Evolutionary conservation across 92 coral and sea anemone species (phyloP).

Genomic region (Palythoa heliodiscus): DNA sequence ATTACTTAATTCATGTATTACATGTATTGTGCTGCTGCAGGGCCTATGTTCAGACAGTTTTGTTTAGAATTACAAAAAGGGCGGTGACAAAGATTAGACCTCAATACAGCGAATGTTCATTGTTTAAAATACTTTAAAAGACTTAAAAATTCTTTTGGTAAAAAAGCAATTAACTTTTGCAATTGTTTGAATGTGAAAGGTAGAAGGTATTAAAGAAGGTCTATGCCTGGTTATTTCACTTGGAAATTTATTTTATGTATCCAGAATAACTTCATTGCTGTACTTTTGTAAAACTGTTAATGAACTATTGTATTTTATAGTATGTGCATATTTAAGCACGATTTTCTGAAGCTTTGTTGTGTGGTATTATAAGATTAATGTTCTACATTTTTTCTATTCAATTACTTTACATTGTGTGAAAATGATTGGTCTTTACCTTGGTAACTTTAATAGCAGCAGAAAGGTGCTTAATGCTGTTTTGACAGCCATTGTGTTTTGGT

Average conservation of each 20-base stretch:
- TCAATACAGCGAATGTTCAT: background rate
- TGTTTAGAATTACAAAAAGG: background rate
- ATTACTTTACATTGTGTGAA: background rate
- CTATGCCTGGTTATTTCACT: background rate
- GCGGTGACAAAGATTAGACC: background rate
- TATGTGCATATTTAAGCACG: too few relatives aligned
- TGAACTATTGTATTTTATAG: too few relatives aligned
- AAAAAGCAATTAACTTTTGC: background rate
- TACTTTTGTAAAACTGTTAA: too few relatives aligned
- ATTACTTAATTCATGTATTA: background rate
- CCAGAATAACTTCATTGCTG: too few relatives aligned
- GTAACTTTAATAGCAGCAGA: background rate
- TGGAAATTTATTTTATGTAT: too few relatives aligned
- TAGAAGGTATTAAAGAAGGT: background rate
- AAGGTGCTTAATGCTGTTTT: background rate
- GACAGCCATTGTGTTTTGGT: background rate
- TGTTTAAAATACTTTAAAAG: constrained; percentile 10
- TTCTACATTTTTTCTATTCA: background rate
- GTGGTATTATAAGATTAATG: background rate
- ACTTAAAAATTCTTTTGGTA: background rate
- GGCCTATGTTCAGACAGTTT: background rate
- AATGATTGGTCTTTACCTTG: background rate
- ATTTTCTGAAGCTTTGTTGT: too few relatives aligned
- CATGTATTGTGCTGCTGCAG: background rate
- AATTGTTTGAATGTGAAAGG: background rate